These are phyloP conservation scores for Nomada ruficornis DNA, from an alignment of 2,888 invertebrate species.

Conservation along the genomic window DNA sequence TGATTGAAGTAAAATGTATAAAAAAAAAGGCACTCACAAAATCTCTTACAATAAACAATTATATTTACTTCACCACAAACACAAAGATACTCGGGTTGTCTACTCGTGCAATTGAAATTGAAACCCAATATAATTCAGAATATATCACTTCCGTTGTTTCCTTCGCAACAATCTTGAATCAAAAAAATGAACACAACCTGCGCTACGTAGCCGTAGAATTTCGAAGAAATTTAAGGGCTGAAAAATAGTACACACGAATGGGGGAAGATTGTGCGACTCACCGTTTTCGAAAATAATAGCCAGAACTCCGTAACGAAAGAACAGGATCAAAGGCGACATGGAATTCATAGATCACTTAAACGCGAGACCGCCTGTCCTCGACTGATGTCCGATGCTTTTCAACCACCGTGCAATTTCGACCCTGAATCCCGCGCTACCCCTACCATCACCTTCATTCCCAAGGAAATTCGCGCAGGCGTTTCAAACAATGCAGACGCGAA, in stretches of 20 bases:
- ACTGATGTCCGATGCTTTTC: conserved; percentile 69
- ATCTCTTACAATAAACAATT: too few species aligned
- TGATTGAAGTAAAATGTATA: too few species aligned
- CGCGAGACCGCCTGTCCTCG: conserved; percentile 68
- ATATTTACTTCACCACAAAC: too few species aligned
- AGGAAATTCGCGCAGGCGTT: conserved; percentile 73
- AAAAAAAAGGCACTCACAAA: too few species aligned
- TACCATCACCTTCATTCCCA: conserved; percentile 51
- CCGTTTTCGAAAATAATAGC: conserved; percentile 65
- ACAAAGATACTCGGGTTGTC: too few species aligned
- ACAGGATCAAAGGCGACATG: conserved; percentile 67
- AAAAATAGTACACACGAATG: neutral
- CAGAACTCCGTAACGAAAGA: conserved; percentile 68
- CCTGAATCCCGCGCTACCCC: conserved; percentile 75
- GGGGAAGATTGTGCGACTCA: conserved; percentile 38
- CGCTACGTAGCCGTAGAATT: neutral
- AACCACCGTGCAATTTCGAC: conserved; percentile 73
- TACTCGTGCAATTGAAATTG: too few species aligned
- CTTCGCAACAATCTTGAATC: neutral
- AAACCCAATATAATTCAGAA: too few species aligned
- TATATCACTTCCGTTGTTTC: too few species aligned
- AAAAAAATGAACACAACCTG: neutral
- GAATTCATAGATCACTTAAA: conserved; percentile 65
- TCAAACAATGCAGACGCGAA: conserved; percentile 57
- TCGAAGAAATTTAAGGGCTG: neutral